Base-by-base conservation (phyloP, 1,140 invertebrate species). In the Polypedilum pembai region DNA sequence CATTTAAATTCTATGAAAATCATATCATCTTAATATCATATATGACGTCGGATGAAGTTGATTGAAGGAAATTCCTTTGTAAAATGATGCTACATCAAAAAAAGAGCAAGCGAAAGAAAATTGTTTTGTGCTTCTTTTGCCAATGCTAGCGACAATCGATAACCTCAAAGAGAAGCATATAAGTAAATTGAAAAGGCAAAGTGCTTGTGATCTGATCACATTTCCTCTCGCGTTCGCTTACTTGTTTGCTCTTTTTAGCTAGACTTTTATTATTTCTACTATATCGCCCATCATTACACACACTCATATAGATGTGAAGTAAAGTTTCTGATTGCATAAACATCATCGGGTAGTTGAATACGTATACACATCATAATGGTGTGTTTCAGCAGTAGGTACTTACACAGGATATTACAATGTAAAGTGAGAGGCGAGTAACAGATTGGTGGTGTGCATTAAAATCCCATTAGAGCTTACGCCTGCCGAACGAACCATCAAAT, bases 341-440 rank as follows among this genome's bases (percentile, higher is more conserved):
- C 45, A 45, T 8, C 41, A 56, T 56, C 45, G 45, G 45, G 12
- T 56, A 56, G 45, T 56, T 56, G 45, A 56, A 56, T 56, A n/a
- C 12, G 45, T 56, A 56, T 56, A 56, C 41, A 45, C 45, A 56
- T 12, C 12, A 56, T 56, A 56, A 56, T 56, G n/a, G n/a, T 56
- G 12, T 56, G 12, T 56, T 56, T 45, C 8, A 56, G 45, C 8
- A 56, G 45, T 56, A 56, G 45, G 45, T 56, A 56, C 45, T 56
- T 56, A 56, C n/a, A 56, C 45, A 69, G 65, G 65, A 69, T 69
- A 69, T 69, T 69, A 69, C 65, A 69, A 33, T 56, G 45, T 56
- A 56, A 56, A 56, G 45, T 56, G 45, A 56, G 45, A 56, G 45
- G 45, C 45, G 45, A 69, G 65, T 69, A 69, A 18, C 65, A 69